Evolutionary conservation across 2,888 invertebrate species (phyloP).

Genomic region (Apamea epomidion): DNA sequence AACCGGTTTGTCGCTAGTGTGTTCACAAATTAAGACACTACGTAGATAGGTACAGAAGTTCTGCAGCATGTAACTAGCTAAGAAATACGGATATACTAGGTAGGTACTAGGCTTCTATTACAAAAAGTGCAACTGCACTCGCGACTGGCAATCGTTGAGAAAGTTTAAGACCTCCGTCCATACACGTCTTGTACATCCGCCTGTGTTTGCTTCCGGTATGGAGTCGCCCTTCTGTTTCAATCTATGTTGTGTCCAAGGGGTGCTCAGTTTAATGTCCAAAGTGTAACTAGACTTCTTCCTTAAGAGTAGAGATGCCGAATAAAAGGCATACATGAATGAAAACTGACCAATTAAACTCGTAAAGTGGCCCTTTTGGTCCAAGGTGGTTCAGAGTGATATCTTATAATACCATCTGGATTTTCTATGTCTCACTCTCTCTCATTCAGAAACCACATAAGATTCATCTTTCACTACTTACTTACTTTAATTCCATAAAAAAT

Average conservation of each 20-base stretch:
- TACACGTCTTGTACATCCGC: neutral
- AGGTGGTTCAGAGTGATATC: no score
- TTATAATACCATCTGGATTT: neutral
- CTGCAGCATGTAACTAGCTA: neutral
- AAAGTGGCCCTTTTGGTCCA: no score
- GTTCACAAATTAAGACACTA: neutral
- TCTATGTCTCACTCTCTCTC: neutral
- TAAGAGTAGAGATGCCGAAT: no score
- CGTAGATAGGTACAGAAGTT: neutral
- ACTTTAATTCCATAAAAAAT: neutral
- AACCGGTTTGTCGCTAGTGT: neutral
- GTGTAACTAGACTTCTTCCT: slow-evolving; percentile 8
- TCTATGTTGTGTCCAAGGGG: neutral
- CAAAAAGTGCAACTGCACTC: neutral
- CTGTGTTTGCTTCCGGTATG: neutral
- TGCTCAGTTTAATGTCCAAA: neutral
- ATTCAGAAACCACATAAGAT: neutral
- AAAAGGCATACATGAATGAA: no score
- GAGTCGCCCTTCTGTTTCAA: neutral
- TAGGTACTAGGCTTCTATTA: neutral
- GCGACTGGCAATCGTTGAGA: neutral
- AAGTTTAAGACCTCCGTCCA: neutral
- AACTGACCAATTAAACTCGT: no score
- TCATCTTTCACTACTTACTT: neutral
- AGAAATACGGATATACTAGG: neutral